phyloP scores from a whole-genome alignment of 2,797 vertebrate genomes.

The Enteromius treurensis region DNA sequence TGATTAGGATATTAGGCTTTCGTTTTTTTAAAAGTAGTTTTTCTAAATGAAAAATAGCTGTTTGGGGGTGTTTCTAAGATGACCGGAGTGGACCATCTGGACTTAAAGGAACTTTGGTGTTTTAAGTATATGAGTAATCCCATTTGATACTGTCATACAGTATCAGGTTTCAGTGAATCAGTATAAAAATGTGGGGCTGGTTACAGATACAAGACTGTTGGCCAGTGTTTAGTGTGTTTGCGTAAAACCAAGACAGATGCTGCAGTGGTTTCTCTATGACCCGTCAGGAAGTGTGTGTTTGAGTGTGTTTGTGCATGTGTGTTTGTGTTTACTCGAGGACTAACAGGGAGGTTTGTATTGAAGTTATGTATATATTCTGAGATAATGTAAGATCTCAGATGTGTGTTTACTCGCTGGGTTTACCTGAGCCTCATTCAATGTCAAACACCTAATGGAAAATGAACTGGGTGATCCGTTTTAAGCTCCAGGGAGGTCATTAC shows the following conservation, averaged over 20 bases:
- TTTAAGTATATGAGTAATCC: not conserved
- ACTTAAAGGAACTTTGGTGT: too few species aligned
- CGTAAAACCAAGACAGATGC: slow-evolving; percentile 37
- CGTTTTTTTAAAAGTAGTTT: not conserved
- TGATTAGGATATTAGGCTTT: not conserved
- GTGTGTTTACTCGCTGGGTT: not conserved
- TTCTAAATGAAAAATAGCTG: not conserved
- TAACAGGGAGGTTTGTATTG: slow-evolving; percentile 50
- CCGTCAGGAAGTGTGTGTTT: slow-evolving; percentile 37
- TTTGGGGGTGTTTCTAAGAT: not conserved
- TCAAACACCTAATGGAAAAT: slow-evolving; percentile 27
- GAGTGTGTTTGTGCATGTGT: slow-evolving; percentile 48
- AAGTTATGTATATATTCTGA: slow-evolving; percentile 39
- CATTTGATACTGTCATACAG: not conserved
- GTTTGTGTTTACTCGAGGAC: slow-evolving; percentile 26
- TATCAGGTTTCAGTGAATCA: not conserved
- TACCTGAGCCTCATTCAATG: not conserved
- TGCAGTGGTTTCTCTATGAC: slow-evolving; percentile 3
- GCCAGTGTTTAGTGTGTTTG: slow-evolving; percentile 12
- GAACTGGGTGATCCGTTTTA: not conserved
- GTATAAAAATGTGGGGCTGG: not conserved
- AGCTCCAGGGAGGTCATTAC: not conserved
- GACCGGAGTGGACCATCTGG: not conserved
- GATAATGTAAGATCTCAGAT: slow-evolving; percentile 22
- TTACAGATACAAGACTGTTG: not conserved